Evolutionary conservation across 2,113 vertebrate genomes (phyloP), one percentile per base, ranked within the genome.

Genomic region (Balaeniceps rex): DNA sequence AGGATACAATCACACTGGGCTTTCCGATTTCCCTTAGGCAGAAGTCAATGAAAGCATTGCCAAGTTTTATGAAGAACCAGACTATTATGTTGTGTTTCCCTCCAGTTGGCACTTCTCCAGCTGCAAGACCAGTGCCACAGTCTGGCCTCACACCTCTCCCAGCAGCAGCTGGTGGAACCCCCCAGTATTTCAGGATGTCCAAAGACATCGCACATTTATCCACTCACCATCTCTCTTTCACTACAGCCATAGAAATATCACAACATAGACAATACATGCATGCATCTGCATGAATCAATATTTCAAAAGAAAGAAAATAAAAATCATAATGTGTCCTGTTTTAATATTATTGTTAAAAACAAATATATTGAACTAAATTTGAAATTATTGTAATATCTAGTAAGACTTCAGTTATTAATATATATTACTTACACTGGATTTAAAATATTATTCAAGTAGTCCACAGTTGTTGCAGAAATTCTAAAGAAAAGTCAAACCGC

Each of bases 1-100:
- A 36, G 33, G n/a, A 13, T 14, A 64, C 0, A 0, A 26, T 29
- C 40, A 34, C 61, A 40, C 9, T 0, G 2, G 14, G 36, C 34
- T 33, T 70, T 70, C 64, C 9, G 5, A 26, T 31, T 36, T 70
- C 25, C 64, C 23, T 76, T 38, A 34, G 29, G 55, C 42, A 92
- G 47, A 61, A 66, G 23, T 40, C 33, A 83, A 12, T 28, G 17
- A 65, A 92, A 92, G 60, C 51, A 75, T n/a, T 42, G n/a, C 24
- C 44, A 64, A 44, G 29, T 70, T 65, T 65, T 65, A 55, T 9
- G 25, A 70, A 65, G 61, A 83, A 44, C 5, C 10, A 58, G 47
- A 26, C 28, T 61, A 14, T 25, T 47, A 10, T 1, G 2, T 14
- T 42, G 46, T 24, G 3, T 23, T 66, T 33, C 22, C 6, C 46